These are phyloP conservation scores for Hippoglossus hippoglossus DNA, from an alignment of 2,797 vertebrate genomes.

Conservation along the genomic window DNA sequence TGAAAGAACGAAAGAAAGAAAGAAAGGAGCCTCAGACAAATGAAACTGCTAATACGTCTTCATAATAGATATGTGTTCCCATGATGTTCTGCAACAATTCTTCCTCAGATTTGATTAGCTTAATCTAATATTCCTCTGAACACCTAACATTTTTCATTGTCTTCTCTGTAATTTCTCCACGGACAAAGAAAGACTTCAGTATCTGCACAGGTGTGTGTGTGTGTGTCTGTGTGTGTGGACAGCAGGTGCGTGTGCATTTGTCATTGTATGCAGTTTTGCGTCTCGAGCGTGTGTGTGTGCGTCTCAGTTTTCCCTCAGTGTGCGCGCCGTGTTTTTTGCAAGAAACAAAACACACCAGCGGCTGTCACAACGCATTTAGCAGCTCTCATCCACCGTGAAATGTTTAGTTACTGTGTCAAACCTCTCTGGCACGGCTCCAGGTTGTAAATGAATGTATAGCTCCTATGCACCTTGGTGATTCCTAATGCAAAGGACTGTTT, in stretches of 20 bases:
- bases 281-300: neutral
- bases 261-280: slow-evolving; percentile 15
- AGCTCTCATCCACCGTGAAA: slow-evolving; percentile 59
- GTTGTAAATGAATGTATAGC: slow-evolving; percentile 71
- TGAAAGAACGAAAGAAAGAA: slow-evolving; percentile 20
- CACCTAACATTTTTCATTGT: slow-evolving; percentile 82
- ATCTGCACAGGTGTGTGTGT: slow-evolving; percentile 41
- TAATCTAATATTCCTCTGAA: slow-evolving; percentile 79
- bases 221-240: slow-evolving; percentile 14
- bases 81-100: slow-evolving; percentile 76
- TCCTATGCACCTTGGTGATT: slow-evolving; percentile 67
- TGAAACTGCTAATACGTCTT: slow-evolving; percentile 73
- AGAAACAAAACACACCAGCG: slow-evolving; percentile 68
- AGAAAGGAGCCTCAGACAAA: slow-evolving; percentile 57
- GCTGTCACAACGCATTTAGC: slow-evolving; percentile 77
- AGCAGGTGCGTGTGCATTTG: slow-evolving; percentile 36
- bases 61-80: slow-evolving; percentile 80
- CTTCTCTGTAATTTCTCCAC: slow-evolving; percentile 67
- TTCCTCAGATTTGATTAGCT: slow-evolving; percentile 76
- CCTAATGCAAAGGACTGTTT: slow-evolving; percentile 58
- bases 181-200: slow-evolving; percentile 44
- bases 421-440: slow-evolving; percentile 62
- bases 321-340: slow-evolving; percentile 48
- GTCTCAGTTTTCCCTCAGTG: slow-evolving; percentile 44
- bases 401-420: slow-evolving; percentile 78